Base-by-base conservation (phyloP, 2,797 vertebrate genomes). In the Podarcis lilfordi region DNA sequence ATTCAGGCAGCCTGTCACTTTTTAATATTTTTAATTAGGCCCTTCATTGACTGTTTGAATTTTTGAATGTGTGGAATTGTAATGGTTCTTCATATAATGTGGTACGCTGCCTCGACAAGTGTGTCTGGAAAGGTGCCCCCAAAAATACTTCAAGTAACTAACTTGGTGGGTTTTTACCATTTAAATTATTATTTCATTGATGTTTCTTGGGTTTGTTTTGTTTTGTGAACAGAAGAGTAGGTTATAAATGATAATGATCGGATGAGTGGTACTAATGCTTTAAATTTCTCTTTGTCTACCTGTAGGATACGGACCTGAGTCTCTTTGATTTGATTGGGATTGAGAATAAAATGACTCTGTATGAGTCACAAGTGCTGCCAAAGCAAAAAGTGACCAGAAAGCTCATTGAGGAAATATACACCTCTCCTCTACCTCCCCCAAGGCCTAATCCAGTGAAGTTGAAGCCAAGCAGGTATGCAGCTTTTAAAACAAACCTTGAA, bases 341-440 rank as follows among this genome's bases (percentile, higher is more conserved):
- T 21, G 98, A 99, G 96, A 97, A 96, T 94, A 97, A 93, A 91
- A 96, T 98, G 96, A 98, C 97, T 35, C 97, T 94, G 13, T 98
- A 98, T 86, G 97, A 99, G 95, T 97, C 97, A 5, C 97, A 98
- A 90, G 93, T 97, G 15, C 86, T 98, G 29, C 98, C 98, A 35
- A 98, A 97, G 92, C 97, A 98, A 25, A 98, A 98, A 91, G 90
- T 98, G 91, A 98, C 97, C 74, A 97, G 97, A 92, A 98, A 98
- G 90, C 92, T 98, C 61, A 98, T 99, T 69, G 98, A 99, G 94
- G 98, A 99, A 95, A 98, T 98, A 92, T 98, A 98, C 96, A 96
- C 92, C 23, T 96, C 96, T 71, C 97, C 98, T 37, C 97, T 97
- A 37, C 96, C 97, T 35, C 95, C 97, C 0, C 92, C 98, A 2